Conservation (phyloP, 2,113 vertebrate genomes). For the Istiophorus platypterus region DNA sequence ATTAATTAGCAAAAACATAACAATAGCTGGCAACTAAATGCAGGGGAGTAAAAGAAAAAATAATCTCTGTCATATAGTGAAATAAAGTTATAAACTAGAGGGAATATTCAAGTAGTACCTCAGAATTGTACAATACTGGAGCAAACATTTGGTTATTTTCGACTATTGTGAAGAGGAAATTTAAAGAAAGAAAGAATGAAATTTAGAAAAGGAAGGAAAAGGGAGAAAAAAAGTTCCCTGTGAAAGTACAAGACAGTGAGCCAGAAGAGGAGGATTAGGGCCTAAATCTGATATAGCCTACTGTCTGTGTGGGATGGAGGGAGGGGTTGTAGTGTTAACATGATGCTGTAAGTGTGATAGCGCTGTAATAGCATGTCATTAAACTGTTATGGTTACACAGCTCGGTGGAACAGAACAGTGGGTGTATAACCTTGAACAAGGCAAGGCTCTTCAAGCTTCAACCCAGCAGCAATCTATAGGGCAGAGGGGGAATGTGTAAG, state of each 20-base stretch:
- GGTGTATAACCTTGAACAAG: slow-evolving; percentile 78
- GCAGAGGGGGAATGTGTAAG: slow-evolving; percentile 32
- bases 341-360: slow-evolving; percentile 78
- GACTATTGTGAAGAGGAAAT: not conserved
- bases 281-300: slow-evolving; percentile 58
- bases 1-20: not conserved
- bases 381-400: slow-evolving; percentile 84
- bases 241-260: slow-evolving; percentile 44
- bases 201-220: too few relatives aligned
- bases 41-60: not conserved
- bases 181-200: not conserved
- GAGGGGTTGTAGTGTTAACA: slow-evolving; percentile 78
- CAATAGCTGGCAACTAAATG: not conserved
- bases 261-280: slow-evolving; percentile 56
- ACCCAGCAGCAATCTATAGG: slow-evolving; percentile 61
- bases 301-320: slow-evolving; percentile 68
- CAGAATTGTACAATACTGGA: not conserved
- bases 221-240: not conserved
- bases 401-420: slow-evolving; percentile 76
- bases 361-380: slow-evolving; percentile 81
- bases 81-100: not conserved
- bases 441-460: slow-evolving; percentile 65
- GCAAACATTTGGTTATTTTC: not conserved
- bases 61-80: not conserved
- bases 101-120: not conserved